These are phyloP conservation scores for Thunnus albacares DNA, from an alignment of 2,797 vertebrate genomes.

Conservation along the genomic window DNA sequence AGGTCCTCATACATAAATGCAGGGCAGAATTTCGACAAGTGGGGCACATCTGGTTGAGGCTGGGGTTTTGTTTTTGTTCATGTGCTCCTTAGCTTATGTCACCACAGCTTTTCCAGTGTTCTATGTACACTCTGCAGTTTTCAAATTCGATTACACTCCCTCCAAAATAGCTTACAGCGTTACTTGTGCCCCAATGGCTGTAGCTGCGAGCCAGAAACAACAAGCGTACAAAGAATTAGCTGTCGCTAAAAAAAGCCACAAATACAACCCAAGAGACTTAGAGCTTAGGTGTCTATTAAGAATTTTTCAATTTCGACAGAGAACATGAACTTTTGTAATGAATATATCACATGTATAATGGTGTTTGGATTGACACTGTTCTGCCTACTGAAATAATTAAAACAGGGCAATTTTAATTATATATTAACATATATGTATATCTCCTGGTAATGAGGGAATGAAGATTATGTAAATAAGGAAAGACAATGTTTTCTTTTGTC, in stretches of 20 bases:
- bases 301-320: background rate
- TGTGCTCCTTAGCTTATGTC: conserved; percentile 3
- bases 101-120: background rate
- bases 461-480: background rate
- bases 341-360: background rate
- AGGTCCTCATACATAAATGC: background rate
- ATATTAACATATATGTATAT: background rate
- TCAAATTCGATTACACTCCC: conserved; percentile 9
- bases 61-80: conserved; percentile 32
- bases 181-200: conserved; percentile 31
- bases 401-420: background rate
- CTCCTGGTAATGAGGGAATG: background rate
- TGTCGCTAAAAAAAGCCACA: background rate
- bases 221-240: background rate
- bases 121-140: conserved; percentile 13
- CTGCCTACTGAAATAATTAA: background rate
- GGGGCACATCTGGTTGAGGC: background rate
- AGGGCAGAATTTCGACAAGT: background rate
- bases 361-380: background rate
- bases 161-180: conserved; percentile 25
- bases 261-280: conserved; percentile 13
- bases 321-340: background rate
- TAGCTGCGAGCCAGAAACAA: conserved; percentile 16
- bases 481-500: too few relatives aligned
- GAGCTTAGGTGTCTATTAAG: too few relatives aligned